These are phyloP conservation scores for Boleophthalmus pectinirostris DNA, from an alignment of 2,113 vertebrate species.

Conservation along the genomic window DNA sequence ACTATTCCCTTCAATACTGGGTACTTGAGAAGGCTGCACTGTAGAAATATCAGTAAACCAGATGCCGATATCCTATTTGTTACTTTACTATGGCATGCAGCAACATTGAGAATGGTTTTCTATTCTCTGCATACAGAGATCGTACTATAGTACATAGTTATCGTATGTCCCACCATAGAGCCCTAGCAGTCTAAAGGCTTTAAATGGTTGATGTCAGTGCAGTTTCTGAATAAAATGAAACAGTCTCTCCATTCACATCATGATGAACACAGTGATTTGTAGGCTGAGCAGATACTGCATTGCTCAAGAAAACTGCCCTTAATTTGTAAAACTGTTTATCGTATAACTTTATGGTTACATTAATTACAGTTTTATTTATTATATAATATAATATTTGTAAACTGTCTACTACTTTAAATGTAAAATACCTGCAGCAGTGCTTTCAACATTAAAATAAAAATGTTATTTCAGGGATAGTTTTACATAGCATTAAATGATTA, in stretches of 20 bases:
- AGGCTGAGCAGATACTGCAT: conserved; percentile 33
- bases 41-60: conserved; percentile 67
- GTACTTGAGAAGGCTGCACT: conserved; percentile 63
- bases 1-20: conserved; percentile 65
- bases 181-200: conserved; percentile 56
- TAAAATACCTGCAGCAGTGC: background rate
- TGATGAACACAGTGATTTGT: conserved; percentile 58
- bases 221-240: conserved; percentile 58
- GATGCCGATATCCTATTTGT: conserved; percentile 65
- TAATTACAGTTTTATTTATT: no score
- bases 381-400: conserved; percentile 36
- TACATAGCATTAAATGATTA: conserved; percentile 13
- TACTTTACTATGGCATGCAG: conserved; percentile 67
- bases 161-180: conserved; percentile 53
- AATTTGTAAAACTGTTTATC: conserved; percentile 39
- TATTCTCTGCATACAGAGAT: conserved; percentile 54
- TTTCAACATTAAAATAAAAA: background rate
- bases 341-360: no score
- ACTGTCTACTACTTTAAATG: background rate
- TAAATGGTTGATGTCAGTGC: conserved; percentile 59
- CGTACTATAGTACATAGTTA: conserved; percentile 25
- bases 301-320: conserved; percentile 49
- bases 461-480: background rate
- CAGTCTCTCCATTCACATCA: conserved; percentile 64
- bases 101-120: conserved; percentile 47